phyloP scores from a whole-genome alignment of 1,140 invertebrate species.

The Zophobas atratus region DNA sequence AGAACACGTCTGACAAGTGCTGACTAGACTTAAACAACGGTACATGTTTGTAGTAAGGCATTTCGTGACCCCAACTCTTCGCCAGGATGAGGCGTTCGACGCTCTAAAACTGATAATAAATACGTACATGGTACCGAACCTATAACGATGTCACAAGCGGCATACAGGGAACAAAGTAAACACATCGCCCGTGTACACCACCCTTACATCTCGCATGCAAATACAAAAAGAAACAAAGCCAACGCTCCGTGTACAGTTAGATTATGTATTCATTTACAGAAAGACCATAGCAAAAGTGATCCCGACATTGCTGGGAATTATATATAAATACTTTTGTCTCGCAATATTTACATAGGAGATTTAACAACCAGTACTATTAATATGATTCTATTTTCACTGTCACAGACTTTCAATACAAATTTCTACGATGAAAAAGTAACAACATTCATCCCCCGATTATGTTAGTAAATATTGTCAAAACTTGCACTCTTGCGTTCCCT shows the following conservation, averaged over 20 bases:
- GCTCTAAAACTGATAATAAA: conserved; percentile 36
- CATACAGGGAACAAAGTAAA: conserved; percentile 42
- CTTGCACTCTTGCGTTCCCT: conserved; percentile 31
- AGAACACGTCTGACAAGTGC: conserved; percentile 59
- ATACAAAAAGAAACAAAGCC: conserved; percentile 49
- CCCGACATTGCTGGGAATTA: conserved; percentile 61
- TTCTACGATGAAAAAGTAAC: conserved; percentile 51
- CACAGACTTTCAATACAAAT: conserved; percentile 54
- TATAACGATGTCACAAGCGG: conserved; percentile 46
- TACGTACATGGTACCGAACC: conserved; percentile 48
- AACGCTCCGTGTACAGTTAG: conserved; percentile 46
- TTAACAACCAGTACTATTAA: conserved; percentile 59
- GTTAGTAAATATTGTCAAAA: conserved; percentile 42
- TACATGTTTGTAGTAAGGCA: conserved; percentile 64
- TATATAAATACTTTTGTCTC: conserved; percentile 60
- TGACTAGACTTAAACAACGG: conserved; percentile 62
- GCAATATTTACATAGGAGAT: conserved; percentile 61
- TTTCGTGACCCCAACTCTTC: conserved; percentile 61
- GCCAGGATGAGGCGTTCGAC: conserved; percentile 56
- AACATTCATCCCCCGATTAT: conserved; percentile 34
- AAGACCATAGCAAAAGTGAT: conserved; percentile 63
- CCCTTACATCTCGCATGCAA: conserved; percentile 48
- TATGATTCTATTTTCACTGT: conserved; percentile 52
- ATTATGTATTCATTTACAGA: conserved; percentile 48
- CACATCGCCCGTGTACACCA: conserved; percentile 47